Conservation (phyloP, 2,888 invertebrate genomes). For the Antitype chi region DNA sequence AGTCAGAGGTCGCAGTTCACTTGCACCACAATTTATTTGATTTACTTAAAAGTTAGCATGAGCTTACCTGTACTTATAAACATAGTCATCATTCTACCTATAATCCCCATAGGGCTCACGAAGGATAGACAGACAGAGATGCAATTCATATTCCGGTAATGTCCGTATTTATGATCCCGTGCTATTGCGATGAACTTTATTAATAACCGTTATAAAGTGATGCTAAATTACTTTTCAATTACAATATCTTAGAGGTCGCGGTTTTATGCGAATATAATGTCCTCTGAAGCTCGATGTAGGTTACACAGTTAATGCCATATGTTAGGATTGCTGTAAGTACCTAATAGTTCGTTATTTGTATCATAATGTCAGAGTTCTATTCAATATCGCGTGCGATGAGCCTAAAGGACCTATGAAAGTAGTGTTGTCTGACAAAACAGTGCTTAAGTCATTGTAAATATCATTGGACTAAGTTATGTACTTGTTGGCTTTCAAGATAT, state of each 20-base stretch:
- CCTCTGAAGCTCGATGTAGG: constrained; percentile 55
- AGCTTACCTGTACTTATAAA: constrained; percentile 22
- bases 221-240: constrained; percentile 52
- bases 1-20: constrained; percentile 61
- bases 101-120: constrained; percentile 10
- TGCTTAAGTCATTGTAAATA: constrained; percentile 15
- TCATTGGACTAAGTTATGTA: no score
- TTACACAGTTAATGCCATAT: constrained; percentile 56
- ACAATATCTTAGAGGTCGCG: constrained; percentile 51
- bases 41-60: constrained; percentile 52
- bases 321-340: constrained; percentile 46
- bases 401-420: constrained; percentile 13
- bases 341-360: constrained; percentile 37
- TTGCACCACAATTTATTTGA: constrained; percentile 56
- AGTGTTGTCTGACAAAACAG: constrained; percentile 2
- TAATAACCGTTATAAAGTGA: constrained; percentile 42
- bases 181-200: constrained; percentile 40
- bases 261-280: constrained; percentile 56
- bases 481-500: not conserved
- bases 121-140: not conserved
- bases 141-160: constrained; percentile 41
- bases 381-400: constrained; percentile 26
- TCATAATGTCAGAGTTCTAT: constrained; percentile 53
- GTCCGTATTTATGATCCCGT: constrained; percentile 29
- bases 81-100: constrained; percentile 14